These are phyloP conservation scores for Desmodus rotundus DNA, from an alignment of 2,113 vertebrate genomes.

Conservation along the genomic window DNA sequence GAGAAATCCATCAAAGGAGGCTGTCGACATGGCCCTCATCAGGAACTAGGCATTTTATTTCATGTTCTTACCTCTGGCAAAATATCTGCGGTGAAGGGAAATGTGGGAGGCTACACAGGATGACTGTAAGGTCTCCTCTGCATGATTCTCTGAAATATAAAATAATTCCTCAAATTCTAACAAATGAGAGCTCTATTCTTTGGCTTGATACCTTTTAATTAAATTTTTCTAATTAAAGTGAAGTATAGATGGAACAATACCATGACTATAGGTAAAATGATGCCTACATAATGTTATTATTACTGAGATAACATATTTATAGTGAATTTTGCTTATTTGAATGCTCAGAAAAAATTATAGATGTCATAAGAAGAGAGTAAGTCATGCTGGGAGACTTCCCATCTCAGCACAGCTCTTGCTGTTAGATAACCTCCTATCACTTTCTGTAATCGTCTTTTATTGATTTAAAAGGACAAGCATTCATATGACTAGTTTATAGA, in stretches of 20 bases:
- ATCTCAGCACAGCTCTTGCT: not conserved
- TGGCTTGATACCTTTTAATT: not conserved
- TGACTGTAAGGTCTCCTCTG: not conserved
- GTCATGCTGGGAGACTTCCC: not conserved
- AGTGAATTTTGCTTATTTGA: not conserved
- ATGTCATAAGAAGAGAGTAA: not conserved
- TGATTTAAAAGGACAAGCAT: not conserved
- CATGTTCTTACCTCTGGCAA: not conserved
- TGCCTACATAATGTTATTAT: not conserved
- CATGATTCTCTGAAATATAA: not conserved
- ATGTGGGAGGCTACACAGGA: not conserved
- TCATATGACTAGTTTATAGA: not conserved
- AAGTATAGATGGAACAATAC: not conserved
- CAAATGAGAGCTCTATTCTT: not conserved
- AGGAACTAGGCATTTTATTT: not conserved
- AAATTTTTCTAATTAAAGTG: not conserved
- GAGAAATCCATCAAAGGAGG: not conserved
- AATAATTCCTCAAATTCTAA: not conserved
- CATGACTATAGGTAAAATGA: not conserved
- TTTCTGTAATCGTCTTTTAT: not conserved
- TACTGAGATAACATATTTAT: not conserved
- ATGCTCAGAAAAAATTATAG: not conserved
- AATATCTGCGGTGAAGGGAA: not conserved
- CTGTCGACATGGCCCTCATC: not conserved
- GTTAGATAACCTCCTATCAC: not conserved